phyloP scores from a whole-genome alignment of 2,888 invertebrate species.

The Druceiella hillmani region DNA sequence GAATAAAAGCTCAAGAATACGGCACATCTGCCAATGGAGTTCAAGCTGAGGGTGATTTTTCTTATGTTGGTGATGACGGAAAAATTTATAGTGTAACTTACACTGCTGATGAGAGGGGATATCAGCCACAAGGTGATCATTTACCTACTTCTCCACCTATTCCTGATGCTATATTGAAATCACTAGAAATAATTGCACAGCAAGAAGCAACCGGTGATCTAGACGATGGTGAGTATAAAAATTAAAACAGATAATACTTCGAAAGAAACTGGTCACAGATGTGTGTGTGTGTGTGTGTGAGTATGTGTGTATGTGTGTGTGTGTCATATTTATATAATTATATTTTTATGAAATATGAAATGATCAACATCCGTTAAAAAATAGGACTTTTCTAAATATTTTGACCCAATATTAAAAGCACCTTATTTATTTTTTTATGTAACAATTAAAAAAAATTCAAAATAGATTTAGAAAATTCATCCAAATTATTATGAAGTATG shows the following conservation, averaged over 20 bases:
- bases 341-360: too few species aligned
- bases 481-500: too few species aligned
- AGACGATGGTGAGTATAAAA: constrained; percentile 41
- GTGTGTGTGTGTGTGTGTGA: too few species aligned
- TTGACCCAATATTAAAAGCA: too few species aligned
- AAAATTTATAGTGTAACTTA: constrained; percentile 35
- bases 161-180: constrained; percentile 45
- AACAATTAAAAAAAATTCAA: too few species aligned
- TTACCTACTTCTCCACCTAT: constrained; percentile 48
- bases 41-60: constrained; percentile 36
- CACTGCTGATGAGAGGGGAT: constrained; percentile 46
- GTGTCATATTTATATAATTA: too few species aligned
- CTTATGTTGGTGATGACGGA: constrained; percentile 42
- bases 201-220: constrained; percentile 47
- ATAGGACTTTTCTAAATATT: too few species aligned
- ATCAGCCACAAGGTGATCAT: constrained; percentile 44
- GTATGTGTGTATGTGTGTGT: too few species aligned
- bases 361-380: too few species aligned
- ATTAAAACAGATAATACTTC: constrained; percentile 16
- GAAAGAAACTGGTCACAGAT: too few species aligned
- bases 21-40: constrained; percentile 35
- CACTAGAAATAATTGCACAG: constrained; percentile 46
- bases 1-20: constrained; percentile 38
- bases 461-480: too few species aligned
- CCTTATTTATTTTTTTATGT: too few species aligned